Evolutionary conservation across 2,113 vertebrate genomes (phyloP), one percentile per base, ranked within the genome.

Genomic region (Abramis brama): DNA sequence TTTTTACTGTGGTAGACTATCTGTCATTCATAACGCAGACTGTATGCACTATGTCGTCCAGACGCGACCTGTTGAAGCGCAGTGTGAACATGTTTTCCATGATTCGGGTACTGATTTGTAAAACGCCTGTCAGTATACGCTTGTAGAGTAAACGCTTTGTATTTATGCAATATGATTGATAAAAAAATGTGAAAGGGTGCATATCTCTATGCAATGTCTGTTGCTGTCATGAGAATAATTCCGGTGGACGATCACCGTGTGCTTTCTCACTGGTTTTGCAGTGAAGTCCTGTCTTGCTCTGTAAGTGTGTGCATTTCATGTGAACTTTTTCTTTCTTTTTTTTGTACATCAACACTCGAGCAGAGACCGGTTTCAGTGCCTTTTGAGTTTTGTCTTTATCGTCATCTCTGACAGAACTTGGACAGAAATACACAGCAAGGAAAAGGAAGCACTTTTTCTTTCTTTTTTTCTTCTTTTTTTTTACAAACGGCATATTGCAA

Each of bases 151-250:
- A 71, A 82, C 83, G 82, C 88, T 88, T 90, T 90, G 87, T 90
- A 85, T 91, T 91, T 91, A 91, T 91, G 89, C 90, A 88, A 84
- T 80, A 57, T 87, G 84, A 89, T 86, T 88, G 68, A 87, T 82
- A 87, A 86, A 33, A 87, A 87, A 93, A 93, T 93, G 91, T 94
- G 92, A 94, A 94, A 91, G 85, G 88, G 80, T 87, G 88, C 81
- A 90, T 82, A 68, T 94, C 84, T 86, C 89, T 93, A 93, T 92
- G 92, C 92, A 93, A 91, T 86, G 30, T 79, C 57, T 90, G 85
- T 89, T 92, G 91, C 91, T 87, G 79, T 86, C 78, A 45, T 50
- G 86, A 85, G 81, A 62, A 83, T 66, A 77, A 89, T 79, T 90
- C 80, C 70, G 78, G 75, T 59, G 36, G 62, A 55, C 74, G 90